Conservation (phyloP, 2,888 invertebrate species). For the Spatulosminthurus flaviceps region DNA sequence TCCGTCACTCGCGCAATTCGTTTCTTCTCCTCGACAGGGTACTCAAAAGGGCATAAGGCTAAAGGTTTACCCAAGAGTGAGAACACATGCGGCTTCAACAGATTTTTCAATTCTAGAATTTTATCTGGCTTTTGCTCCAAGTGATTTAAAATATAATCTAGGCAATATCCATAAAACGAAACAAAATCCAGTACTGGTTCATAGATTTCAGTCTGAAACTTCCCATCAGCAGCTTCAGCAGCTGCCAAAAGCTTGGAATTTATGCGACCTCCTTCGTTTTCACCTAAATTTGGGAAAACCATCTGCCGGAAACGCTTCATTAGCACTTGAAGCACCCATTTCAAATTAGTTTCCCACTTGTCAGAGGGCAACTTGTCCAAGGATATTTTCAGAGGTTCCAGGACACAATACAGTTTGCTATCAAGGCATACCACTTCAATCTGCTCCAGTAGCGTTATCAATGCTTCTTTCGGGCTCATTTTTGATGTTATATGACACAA, state of each 20-base stretch:
- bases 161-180: constrained; percentile 20
- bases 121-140: not conserved
- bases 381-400: constrained; percentile 2
- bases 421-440: constrained; percentile 67
- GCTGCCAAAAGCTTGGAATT: not conserved
- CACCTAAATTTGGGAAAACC: constrained; percentile 6
- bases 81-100: not conserved
- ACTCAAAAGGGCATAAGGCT: constrained; percentile 30
- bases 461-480: constrained; percentile 55
- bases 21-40: not conserved
- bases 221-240: not conserved
- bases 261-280: not conserved
- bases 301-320: not conserved
- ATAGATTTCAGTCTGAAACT: not conserved
- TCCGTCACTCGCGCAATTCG: not conserved
- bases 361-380: constrained; percentile 21
- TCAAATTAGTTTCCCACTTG: constrained; percentile 23
- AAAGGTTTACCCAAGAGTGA: constrained; percentile 14
- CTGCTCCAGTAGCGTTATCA: constrained; percentile 44
- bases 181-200: constrained; percentile 21
- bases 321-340: constrained; percentile 21
- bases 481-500: constrained; percentile 49
- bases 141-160: not conserved
- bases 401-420: constrained; percentile 21
- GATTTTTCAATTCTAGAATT: not conserved